These are phyloP conservation scores for Ladona fulva DNA, from an alignment of 1,140 invertebrate genomes.

Conservation along the genomic window DNA sequence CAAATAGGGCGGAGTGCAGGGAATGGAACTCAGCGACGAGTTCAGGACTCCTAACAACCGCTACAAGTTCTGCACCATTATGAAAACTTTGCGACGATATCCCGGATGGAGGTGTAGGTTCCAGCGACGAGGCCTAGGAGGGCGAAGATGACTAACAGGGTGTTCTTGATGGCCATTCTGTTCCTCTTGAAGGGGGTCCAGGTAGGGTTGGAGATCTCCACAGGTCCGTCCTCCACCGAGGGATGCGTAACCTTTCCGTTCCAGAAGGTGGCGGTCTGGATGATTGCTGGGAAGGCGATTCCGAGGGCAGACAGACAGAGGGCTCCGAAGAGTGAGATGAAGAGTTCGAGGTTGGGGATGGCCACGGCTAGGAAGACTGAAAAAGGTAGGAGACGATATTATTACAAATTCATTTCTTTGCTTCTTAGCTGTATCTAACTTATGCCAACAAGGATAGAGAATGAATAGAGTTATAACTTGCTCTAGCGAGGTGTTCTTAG, in stretches of 20 bases:
- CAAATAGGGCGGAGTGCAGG: too few relatives aligned
- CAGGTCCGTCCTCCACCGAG: neutral
- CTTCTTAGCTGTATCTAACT: too few relatives aligned
- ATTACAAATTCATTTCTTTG: too few relatives aligned
- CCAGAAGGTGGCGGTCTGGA: slow-evolving; percentile 60
- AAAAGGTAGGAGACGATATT: too few relatives aligned
- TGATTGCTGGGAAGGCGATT: slow-evolving; percentile 77
- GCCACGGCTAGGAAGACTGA: slow-evolving; percentile 66
- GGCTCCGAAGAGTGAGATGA: slow-evolving; percentile 85
- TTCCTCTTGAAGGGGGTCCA: slow-evolving; percentile 19
- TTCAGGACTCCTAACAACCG: too few relatives aligned
- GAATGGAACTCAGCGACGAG: too few relatives aligned
- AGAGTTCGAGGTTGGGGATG: slow-evolving; percentile 72
- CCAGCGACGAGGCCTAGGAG: slow-evolving; percentile 56
- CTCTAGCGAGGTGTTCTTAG: too few relatives aligned
- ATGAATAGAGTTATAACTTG: too few relatives aligned
- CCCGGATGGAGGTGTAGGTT: slow-evolving; percentile 54
- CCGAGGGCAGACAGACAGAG: slow-evolving; percentile 75
- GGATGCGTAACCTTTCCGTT: slow-evolving; percentile 37
- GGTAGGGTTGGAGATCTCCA: neutral
- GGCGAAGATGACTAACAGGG: slow-evolving; percentile 56
- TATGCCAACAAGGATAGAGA: too few relatives aligned
- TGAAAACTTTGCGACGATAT: slow-evolving; percentile 40
- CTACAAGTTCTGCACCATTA: neutral
- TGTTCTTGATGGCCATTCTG: slow-evolving; percentile 51